Evolutionary conservation across 2,113 vertebrate species (phyloP).

Genomic region (Lepus americanus): DNA sequence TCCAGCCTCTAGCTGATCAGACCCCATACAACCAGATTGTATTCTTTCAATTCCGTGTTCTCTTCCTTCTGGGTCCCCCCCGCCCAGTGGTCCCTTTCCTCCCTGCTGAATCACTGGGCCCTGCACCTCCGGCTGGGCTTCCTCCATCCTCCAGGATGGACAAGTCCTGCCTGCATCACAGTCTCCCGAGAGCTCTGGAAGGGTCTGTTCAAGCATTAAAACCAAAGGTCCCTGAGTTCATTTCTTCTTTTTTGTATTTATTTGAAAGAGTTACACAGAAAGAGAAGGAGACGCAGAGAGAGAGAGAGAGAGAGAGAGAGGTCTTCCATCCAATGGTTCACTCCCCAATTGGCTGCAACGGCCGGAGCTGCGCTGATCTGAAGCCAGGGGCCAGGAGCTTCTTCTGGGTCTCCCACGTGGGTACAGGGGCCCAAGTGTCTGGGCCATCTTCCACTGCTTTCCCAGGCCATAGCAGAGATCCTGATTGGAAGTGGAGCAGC

Average conservation of each 20-base stretch:
- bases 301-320: no score
- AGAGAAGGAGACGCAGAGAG: no score
- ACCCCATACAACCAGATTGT: not conserved
- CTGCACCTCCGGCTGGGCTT: not conserved
- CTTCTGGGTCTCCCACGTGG: no score
- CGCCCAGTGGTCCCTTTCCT: not conserved
- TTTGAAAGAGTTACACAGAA: no score
- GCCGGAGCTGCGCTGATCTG: no score
- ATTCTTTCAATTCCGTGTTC: not conserved
- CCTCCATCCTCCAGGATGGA: not conserved
- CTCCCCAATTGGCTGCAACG: no score
- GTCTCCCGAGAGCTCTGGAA: constrained; percentile 17
- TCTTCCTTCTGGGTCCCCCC: constrained; percentile 4
- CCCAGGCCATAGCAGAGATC: no score
- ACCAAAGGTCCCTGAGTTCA: not conserved
- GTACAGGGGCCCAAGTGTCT: no score
- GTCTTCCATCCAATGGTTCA: no score
- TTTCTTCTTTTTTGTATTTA: not conserved
- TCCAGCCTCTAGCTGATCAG: constrained; percentile 22
- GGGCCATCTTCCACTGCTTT: no score
- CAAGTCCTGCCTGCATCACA: not conserved
- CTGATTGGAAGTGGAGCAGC: no score
- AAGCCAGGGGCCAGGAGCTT: no score
- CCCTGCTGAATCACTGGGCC: not conserved
- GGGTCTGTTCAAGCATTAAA: not conserved